Percentiles rank a stretch among this genome's conserved stretches.
Conservation (phyloP, 1,140 invertebrate species). For the Ptiloglossa arizonensis region DNA sequence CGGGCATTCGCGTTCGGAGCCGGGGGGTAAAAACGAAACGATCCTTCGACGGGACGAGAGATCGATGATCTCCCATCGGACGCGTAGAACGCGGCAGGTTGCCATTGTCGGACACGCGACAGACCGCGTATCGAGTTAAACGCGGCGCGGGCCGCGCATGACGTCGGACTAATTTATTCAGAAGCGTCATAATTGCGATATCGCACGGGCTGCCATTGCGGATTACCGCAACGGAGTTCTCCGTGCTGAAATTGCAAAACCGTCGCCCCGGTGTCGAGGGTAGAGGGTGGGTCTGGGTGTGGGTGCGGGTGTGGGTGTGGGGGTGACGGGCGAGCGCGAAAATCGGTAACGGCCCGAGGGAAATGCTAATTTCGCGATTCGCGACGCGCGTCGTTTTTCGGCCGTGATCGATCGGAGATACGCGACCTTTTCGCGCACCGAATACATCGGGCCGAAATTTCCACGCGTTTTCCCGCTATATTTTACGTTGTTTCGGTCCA, state of each 20-base stretch:
- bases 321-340: constrained; percentile 24
- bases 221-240: constrained; percentile 37
- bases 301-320: not conserved
- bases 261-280: not conserved
- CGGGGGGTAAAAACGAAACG: not conserved
- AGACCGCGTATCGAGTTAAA: constrained; percentile 27
- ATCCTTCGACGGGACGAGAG: not conserved
- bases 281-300: not conserved
- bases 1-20: not conserved
- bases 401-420: constrained; percentile 13
- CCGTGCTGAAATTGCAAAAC: constrained; percentile 52
- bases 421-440: not conserved
- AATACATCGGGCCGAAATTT: not conserved
- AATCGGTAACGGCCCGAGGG: constrained; percentile 47
- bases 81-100: not conserved
- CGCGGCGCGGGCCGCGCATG: constrained; percentile 46
- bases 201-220: constrained; percentile 59
- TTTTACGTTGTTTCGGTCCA: not conserved
- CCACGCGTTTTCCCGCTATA: too few species aligned
- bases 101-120: not conserved
- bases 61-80: not conserved
- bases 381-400: constrained; percentile 33
- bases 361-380: constrained; percentile 64
- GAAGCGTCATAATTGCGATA: constrained; percentile 69
- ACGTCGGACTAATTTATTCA: constrained; percentile 69